phyloP scores from a whole-genome alignment of 2,797 vertebrate species.

The Enteromius mattozi region DNA sequence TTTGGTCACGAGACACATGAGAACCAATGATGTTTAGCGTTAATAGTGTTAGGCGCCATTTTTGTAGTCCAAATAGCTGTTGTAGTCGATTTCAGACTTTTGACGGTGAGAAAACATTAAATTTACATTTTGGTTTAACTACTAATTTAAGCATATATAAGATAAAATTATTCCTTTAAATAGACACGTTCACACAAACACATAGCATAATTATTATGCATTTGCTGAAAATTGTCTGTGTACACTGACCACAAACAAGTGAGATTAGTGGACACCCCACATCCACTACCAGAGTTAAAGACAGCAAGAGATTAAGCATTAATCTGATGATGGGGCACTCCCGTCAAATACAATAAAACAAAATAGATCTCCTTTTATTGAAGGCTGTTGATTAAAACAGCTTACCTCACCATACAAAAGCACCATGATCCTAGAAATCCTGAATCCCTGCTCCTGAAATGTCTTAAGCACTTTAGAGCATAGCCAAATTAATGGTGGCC shows the following conservation, averaged over 20 bases:
- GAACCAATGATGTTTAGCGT: neutral
- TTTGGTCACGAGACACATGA: neutral
- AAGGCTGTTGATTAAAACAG: conserved; percentile 55
- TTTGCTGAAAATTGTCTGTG: neutral
- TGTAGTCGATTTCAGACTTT: neutral
- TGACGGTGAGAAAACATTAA: neutral
- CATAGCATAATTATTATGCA: neutral
- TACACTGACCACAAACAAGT: neutral
- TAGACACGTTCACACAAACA: neutral
- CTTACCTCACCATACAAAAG: conserved; percentile 45
- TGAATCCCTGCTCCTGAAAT: conserved; percentile 36
- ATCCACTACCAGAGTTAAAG: neutral
- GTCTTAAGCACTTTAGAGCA: conserved; percentile 44
- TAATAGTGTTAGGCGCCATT: neutral
- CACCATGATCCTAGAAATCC: conserved; percentile 37
- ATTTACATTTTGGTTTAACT: neutral
- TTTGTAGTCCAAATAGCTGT: neutral
- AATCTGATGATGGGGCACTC: conserved; percentile 50
- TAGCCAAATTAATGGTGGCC: conserved; percentile 29
- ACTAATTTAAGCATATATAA: neutral
- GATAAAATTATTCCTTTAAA: neutral
- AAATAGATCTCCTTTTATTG: conserved; percentile 52
- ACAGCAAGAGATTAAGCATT: conserved; percentile 50
- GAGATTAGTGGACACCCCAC: neutral
- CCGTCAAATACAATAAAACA: conserved; percentile 35